Conservation (phyloP, 2,113 vertebrate genomes). For the Hippopotamus amphibius region DNA sequence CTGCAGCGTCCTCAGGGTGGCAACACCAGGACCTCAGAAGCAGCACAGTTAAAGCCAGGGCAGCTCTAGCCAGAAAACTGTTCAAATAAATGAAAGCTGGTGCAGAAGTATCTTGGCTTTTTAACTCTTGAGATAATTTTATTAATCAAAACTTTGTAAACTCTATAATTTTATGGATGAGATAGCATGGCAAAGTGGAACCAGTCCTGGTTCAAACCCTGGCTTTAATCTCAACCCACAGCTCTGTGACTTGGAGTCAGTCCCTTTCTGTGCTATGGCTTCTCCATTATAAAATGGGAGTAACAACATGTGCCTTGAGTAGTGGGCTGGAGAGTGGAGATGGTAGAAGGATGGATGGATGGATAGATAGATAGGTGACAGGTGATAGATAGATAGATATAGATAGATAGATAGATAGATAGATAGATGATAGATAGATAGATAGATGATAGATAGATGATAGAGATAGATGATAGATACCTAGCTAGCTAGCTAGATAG, state of each 20-base stretch:
- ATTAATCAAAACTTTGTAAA: not conserved
- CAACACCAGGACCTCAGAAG: not conserved
- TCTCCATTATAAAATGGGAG: not conserved
- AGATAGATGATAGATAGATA: not conserved
- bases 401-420: not conserved
- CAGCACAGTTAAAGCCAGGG: not conserved
- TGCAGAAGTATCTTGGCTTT: not conserved
- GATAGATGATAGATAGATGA: not conserved
- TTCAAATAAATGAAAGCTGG: not conserved
- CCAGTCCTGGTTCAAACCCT: not conserved
- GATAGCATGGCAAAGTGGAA: not conserved
- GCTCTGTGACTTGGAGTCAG: not conserved
- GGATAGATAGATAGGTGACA: too few relatives aligned
- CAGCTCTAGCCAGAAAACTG: not conserved
- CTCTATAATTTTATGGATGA: not conserved
- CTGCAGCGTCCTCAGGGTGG: too few relatives aligned
- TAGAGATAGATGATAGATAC: not conserved
- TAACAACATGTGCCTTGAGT: fast-evolving
- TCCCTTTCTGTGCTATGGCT: not conserved
- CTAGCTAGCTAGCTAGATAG: not conserved
- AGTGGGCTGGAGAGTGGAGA: not conserved
- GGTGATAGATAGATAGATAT: too few relatives aligned
- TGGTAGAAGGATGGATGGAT: not conserved
- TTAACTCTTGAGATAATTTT: not conserved
- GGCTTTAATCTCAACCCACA: not conserved